phyloP scores from a whole-genome alignment of 2,888 invertebrate genomes.

The Venusia cambrica region DNA sequence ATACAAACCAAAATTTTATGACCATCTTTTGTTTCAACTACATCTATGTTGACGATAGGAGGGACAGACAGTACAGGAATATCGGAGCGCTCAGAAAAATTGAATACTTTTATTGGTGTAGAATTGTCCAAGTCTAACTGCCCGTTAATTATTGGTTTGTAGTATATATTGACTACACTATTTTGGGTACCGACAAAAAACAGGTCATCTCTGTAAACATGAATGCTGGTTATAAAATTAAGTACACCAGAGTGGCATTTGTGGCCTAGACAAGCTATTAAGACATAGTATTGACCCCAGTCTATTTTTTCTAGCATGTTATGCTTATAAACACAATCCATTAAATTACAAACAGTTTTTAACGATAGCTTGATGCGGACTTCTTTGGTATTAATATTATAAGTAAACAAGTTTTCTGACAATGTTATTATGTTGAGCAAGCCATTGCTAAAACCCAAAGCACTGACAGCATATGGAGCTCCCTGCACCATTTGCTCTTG shows the following conservation, averaged over 20 bases:
- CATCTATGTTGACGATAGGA: constrained; percentile 58
- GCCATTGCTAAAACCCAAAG: constrained; percentile 4
- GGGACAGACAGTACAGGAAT: constrained; percentile 52
- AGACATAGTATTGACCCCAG: constrained; percentile 56
- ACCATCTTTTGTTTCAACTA: constrained; percentile 49
- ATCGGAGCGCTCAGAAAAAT: constrained; percentile 53
- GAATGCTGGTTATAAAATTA: constrained; percentile 47
- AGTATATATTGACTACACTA: constrained; percentile 58
- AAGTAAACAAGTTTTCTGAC: constrained; percentile 8
- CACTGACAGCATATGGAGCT: constrained; percentile 1
- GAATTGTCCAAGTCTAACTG: constrained; percentile 52
- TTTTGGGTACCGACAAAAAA: constrained; percentile 59
- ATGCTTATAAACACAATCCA: constrained; percentile 32
- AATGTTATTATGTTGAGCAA: constrained; percentile 9
- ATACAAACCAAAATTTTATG: constrained; percentile 60
- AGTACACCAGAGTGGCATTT: constrained; percentile 47
- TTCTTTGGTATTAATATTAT: not conserved
- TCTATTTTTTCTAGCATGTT: constrained; percentile 58
- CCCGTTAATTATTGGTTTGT: constrained; percentile 46
- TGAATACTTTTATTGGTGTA: constrained; percentile 53
- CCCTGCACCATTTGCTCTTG: not conserved
- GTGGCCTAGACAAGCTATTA: constrained; percentile 49
- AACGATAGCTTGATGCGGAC: not conserved
- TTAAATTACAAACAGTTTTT: constrained; percentile 9
- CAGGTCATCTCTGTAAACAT: constrained; percentile 51